These are phyloP conservation scores for Mionectes macconnelli DNA, from an alignment of 2,113 vertebrate species.

Conservation along the genomic window DNA sequence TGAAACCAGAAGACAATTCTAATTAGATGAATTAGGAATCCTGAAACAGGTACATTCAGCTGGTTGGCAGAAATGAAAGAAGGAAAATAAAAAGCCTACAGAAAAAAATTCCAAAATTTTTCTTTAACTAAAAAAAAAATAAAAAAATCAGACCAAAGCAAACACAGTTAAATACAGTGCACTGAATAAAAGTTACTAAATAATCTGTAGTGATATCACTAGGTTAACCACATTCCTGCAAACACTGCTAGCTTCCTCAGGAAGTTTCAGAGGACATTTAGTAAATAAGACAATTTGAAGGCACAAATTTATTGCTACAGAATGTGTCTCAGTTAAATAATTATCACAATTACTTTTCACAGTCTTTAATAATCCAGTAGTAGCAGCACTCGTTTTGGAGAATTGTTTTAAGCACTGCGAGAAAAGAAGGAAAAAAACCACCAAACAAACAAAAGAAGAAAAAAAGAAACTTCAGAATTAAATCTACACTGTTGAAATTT, in stretches of 20 bases:
- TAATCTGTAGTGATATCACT: not conserved
- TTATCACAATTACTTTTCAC: not conserved
- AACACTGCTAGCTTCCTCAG: not conserved
- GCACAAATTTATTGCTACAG: not conserved
- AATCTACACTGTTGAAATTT: not conserved
- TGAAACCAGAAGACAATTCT: not conserved
- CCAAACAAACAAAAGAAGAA: not conserved
- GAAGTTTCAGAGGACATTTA: not conserved
- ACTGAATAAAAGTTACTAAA: not conserved
- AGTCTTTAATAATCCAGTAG: not conserved
- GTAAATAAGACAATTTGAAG: not conserved
- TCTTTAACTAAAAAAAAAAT: not conserved
- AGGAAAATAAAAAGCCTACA: not conserved
- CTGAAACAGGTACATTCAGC: not conserved
- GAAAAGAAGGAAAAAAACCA: not conserved
- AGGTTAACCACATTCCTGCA: not conserved
- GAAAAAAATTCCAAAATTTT: not conserved
- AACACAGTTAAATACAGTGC: not conserved
- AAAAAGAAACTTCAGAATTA: not conserved
- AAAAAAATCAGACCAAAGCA: not conserved
- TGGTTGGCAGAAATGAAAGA: not conserved
- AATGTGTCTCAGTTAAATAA: not conserved
- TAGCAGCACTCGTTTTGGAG: not conserved
- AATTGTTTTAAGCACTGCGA: not conserved
- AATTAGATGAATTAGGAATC: not conserved